Percentiles rank a stretch among this genome's conserved stretches.
Evolutionary conservation across 92 coral and sea anemone species (phyloP).

Genomic region (Phenganax subtilis): DNA sequence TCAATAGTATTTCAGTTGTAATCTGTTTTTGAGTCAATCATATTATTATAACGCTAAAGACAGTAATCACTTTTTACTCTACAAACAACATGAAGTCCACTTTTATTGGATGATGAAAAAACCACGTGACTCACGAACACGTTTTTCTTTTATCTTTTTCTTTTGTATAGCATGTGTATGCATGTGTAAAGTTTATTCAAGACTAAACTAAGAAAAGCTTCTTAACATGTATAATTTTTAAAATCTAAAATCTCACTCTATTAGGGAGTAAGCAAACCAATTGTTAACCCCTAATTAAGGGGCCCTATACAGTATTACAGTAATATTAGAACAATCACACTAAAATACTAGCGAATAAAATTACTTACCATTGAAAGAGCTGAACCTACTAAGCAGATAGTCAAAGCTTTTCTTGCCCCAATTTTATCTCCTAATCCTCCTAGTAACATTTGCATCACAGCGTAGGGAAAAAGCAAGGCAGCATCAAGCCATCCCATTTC

Average conservation of each 20-base stretch:
- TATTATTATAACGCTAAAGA: too few relatives aligned
- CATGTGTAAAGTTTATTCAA: constrained; percentile 1
- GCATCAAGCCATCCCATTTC: constrained; percentile 87
- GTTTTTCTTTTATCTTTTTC: too few relatives aligned
- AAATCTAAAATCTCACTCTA: background rate
- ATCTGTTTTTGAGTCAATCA: too few relatives aligned
- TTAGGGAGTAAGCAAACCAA: background rate
- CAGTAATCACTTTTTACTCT: too few relatives aligned
- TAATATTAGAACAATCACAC: too few relatives aligned
- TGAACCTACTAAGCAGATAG: constrained; percentile 77
- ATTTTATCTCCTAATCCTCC: constrained; percentile 86
- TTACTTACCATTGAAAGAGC: constrained; percentile 85
- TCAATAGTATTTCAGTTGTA: too few relatives aligned
- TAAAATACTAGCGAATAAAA: background rate
- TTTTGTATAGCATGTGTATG: background rate
- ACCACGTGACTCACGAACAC: too few relatives aligned
- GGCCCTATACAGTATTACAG: too few relatives aligned
- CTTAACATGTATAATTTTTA: background rate
- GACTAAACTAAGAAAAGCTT: background rate
- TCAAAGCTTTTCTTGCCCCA: constrained; percentile 87
- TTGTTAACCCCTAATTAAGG: too few relatives aligned
- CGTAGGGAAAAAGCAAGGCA: constrained; percentile 78
- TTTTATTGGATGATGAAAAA: too few relatives aligned
- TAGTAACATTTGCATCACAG: constrained; percentile 95
- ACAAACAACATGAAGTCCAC: too few relatives aligned